Conservation (phyloP, 2,888 invertebrate genomes). For the Luffia ferchaultella region DNA sequence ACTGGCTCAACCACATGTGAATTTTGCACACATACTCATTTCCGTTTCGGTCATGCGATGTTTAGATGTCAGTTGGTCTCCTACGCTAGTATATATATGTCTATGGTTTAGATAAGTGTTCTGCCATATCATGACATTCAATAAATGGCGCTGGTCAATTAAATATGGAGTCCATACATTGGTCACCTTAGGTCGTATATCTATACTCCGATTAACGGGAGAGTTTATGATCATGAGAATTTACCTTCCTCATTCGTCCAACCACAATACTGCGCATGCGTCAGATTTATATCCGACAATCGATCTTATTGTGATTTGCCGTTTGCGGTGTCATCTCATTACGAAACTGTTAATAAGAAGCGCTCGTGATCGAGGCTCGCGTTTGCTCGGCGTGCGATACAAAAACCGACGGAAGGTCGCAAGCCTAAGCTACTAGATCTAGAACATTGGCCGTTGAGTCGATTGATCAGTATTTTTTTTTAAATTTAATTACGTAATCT, state of each 20-base stretch:
- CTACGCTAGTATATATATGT: too few species aligned
- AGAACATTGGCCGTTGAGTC: neutral
- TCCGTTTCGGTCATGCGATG: too few species aligned
- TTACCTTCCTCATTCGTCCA: neutral
- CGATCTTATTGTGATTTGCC: neutral
- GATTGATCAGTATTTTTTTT: neutral
- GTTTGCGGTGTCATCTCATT: neutral
- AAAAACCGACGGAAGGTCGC: neutral
- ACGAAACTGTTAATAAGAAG: neutral
- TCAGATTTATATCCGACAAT: neutral
- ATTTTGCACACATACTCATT: too few species aligned
- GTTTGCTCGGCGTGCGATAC: neutral
- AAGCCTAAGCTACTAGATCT: neutral
- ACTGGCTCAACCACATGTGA: too few species aligned
- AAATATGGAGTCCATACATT: too few species aligned
- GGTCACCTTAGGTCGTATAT: too few species aligned
- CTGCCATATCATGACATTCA: neutral
- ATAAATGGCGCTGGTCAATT: too few species aligned
- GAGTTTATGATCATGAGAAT: too few species aligned
- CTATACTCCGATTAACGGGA: too few species aligned
- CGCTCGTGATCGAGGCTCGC: neutral
- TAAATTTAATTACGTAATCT: slow-evolving; percentile 3
- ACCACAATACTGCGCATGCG: neutral
- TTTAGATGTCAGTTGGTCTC: too few species aligned
- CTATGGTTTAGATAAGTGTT: too few species aligned